Conservation (phyloP, 2,888 invertebrate species). For the Epirrhoe tristata region DNA sequence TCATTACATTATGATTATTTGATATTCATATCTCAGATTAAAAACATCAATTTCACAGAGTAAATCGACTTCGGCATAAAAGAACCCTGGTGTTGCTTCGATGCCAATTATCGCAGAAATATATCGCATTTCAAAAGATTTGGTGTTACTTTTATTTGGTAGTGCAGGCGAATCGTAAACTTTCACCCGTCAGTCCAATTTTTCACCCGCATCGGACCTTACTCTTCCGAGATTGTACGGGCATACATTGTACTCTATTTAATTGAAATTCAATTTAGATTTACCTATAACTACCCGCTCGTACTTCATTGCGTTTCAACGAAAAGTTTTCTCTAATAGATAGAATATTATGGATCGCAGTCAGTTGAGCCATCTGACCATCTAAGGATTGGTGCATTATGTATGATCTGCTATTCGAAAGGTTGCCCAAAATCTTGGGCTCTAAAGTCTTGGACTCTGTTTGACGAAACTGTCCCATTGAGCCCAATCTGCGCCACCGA, state of each 20-base stretch:
- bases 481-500: not conserved
- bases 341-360: not conserved
- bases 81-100: not conserved
- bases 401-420: no score
- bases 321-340: no score
- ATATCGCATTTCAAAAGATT: constrained; percentile 16
- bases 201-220: constrained; percentile 9
- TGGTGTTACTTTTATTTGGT: constrained; percentile 16
- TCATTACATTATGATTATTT: no score
- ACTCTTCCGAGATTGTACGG: constrained; percentile 12
- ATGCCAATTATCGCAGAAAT: constrained; percentile 18
- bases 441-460: no score
- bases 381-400: no score
- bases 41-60: not conserved
- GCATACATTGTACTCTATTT: constrained; percentile 2
- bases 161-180: constrained; percentile 11
- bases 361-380: not conserved
- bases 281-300: not conserved
- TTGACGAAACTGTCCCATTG: no score
- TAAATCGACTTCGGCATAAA: not conserved
- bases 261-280: not conserved
- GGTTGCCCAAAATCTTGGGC: no score
- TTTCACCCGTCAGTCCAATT: constrained; percentile 8
- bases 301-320: not conserved
- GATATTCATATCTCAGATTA: not conserved